These are phyloP conservation scores for Diabrotica balteata DNA, from an alignment of 2,888 invertebrate species.

Conservation along the genomic window DNA sequence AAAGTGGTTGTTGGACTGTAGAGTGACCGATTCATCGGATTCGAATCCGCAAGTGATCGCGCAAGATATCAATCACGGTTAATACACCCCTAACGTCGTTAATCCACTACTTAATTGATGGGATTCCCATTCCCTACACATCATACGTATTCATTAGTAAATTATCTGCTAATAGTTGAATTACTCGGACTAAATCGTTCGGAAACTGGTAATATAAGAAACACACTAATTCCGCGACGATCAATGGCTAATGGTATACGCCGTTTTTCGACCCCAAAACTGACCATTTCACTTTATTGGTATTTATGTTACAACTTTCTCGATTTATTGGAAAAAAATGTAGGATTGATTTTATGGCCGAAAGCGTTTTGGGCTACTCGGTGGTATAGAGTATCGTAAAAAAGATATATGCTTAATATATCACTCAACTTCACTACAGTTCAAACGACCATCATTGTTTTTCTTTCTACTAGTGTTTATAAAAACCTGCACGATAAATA, in stretches of 20 bases:
- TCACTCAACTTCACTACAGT: too few relatives aligned
- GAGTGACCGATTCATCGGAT: conserved; percentile 44
- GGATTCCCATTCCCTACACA: conserved; percentile 53
- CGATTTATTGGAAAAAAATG: conserved; percentile 42
- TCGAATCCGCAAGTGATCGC: conserved; percentile 33
- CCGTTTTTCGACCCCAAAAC: conserved; percentile 34
- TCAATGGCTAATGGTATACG: conserved; percentile 39
- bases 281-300: conserved; percentile 41
- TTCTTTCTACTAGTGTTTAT: too few relatives aligned
- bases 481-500: too few relatives aligned
- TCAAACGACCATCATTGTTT: too few relatives aligned
- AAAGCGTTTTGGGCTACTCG: neutral
- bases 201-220: conserved; percentile 42
- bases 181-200: conserved; percentile 51
- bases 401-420: too few relatives aligned
- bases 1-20: conserved; percentile 42
- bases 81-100: conserved; percentile 52
- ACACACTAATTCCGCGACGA: conserved; percentile 39
- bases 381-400: too few relatives aligned
- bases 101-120: conserved; percentile 54
- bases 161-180: conserved; percentile 55
- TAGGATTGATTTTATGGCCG: conserved; percentile 33
- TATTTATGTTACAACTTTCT: conserved; percentile 40
- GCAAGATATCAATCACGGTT: conserved; percentile 51
- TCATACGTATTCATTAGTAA: conserved; percentile 57